Evolutionary conservation across 1,140 invertebrate genomes (phyloP).

Genomic region (Dinoponera quadriceps): DNA sequence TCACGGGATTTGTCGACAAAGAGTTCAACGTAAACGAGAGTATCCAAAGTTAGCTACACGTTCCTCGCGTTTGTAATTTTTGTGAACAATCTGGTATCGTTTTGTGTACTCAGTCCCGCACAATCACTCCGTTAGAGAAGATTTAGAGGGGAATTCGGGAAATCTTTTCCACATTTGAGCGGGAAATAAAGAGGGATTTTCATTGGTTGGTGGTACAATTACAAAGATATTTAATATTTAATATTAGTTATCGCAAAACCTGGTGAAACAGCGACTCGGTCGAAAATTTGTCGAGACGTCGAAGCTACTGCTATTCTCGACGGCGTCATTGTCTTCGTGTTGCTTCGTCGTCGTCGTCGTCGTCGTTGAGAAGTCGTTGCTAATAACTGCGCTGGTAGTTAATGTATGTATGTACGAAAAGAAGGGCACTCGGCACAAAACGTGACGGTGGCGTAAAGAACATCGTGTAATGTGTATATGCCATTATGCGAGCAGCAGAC

Average conservation of each 20-base stretch:
- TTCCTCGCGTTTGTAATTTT: background rate
- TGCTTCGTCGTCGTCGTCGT: background rate
- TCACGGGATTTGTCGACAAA: background rate
- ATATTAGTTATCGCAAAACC: too few species aligned
- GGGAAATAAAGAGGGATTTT: too few species aligned
- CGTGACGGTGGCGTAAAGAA: constrained; percentile 15
- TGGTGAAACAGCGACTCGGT: too few species aligned
- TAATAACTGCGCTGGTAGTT: constrained; percentile 21
- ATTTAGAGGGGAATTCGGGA: too few species aligned
- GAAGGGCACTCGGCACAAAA: constrained; percentile 4
- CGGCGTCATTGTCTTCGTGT: background rate
- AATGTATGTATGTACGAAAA: background rate
- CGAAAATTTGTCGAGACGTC: background rate
- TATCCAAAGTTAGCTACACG: background rate
- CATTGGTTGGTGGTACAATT: too few species aligned
- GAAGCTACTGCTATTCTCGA: background rate
- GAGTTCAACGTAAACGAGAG: background rate
- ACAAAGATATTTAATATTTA: too few species aligned
- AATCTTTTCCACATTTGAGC: too few species aligned
- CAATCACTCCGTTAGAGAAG: too few species aligned
- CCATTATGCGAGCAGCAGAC: constrained; percentile 10
- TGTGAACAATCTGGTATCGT: too few species aligned
- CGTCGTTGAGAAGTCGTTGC: background rate
- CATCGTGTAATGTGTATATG: constrained; percentile 14
- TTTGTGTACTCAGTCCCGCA: too few species aligned